Evolutionary conservation across 2,113 vertebrate species (phyloP).

Genomic region (Prionailurus viverrinus): DNA sequence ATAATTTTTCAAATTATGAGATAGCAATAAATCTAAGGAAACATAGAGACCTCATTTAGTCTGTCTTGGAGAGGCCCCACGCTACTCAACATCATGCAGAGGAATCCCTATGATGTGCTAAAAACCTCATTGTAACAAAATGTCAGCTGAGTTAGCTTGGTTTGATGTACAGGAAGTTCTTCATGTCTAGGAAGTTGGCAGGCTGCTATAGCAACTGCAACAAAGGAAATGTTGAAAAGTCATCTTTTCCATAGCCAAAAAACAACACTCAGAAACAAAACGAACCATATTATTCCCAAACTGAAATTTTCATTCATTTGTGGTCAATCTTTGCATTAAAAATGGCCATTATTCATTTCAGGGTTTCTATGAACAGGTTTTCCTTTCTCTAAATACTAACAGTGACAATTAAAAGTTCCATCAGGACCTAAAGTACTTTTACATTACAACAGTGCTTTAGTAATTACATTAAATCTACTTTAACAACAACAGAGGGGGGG

Average conservation of each 20-base stretch:
- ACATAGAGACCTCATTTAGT: constrained; percentile 85
- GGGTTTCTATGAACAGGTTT: constrained; percentile 31
- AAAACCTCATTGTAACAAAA: constrained; percentile 87
- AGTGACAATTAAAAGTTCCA: not conserved
- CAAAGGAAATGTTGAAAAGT: constrained; percentile 74
- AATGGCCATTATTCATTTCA: constrained; percentile 15
- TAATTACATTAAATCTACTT: constrained; percentile 48
- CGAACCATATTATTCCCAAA: constrained; percentile 52
- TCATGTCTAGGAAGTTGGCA: constrained; percentile 79
- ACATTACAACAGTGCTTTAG: not conserved
- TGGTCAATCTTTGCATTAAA: constrained; percentile 38
- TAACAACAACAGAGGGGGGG: not conserved
- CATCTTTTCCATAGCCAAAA: constrained; percentile 64
- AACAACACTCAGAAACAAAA: constrained; percentile 35
- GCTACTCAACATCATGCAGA: constrained; percentile 73
- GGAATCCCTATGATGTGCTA: constrained; percentile 78
- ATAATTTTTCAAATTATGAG: constrained; percentile 84
- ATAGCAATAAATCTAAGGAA: constrained; percentile 81
- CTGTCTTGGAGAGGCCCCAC: constrained; percentile 66
- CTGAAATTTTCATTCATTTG: constrained; percentile 46
- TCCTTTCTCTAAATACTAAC: constrained; percentile 42
- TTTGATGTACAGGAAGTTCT: constrained; percentile 83
- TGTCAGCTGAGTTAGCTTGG: constrained; percentile 83
- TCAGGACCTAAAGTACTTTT: not conserved
- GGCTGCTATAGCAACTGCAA: constrained; percentile 82